Evolutionary conservation across 2,113 vertebrate genomes (phyloP).

Genomic region (Paracanthobrama guichenoti): DNA sequence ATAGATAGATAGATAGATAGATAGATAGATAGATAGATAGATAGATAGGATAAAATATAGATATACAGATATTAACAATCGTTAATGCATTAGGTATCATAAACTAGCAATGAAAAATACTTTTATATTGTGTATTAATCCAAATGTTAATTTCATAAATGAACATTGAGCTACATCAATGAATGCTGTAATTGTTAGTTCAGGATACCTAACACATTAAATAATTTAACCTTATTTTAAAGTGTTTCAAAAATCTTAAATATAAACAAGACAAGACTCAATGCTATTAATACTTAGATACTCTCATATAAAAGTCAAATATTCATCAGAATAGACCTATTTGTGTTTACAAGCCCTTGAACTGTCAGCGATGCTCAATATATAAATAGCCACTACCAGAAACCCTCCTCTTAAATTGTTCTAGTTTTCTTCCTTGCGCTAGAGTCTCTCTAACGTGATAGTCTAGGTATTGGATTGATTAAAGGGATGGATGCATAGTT

Average conservation of each 20-base stretch:
- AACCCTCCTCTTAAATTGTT: constrained; percentile 23
- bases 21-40: too few relatives aligned
- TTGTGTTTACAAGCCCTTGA: constrained; percentile 9
- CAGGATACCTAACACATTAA: neutral
- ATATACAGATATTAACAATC: too few relatives aligned
- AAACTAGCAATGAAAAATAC: neutral
- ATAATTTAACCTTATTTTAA: neutral
- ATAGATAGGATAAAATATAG: too few relatives aligned
- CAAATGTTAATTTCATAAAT: neutral
- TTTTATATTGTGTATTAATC: neutral
- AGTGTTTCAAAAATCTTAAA: neutral
- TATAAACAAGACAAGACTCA: neutral
- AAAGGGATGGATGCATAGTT: neutral
- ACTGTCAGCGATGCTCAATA: neutral
- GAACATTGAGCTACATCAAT: neutral
- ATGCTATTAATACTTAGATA: neutral
- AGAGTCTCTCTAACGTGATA: neutral
- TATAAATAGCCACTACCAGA: constrained; percentile 2
- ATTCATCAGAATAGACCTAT: neutral
- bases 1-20: too few relatives aligned
- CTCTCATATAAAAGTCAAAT: neutral
- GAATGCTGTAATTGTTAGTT: neutral
- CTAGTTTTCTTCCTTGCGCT: neutral
- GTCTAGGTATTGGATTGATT: neutral
- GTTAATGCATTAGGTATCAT: neutral